Conservation (phyloP, 2,888 invertebrate genomes). For the Taphrorychus bicolor region DNA sequence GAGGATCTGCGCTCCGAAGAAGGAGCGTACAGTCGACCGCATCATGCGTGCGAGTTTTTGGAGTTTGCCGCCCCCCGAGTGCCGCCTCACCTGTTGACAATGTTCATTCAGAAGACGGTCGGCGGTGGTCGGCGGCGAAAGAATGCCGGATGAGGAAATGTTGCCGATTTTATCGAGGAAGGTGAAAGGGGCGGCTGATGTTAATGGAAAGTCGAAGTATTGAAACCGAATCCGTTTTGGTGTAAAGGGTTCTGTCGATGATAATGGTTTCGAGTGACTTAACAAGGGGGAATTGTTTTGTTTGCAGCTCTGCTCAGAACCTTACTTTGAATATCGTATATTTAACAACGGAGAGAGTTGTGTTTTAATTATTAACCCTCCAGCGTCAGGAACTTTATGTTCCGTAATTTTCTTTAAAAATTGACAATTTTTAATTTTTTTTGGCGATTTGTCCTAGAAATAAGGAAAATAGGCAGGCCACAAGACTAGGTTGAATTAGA, state of each 20-base stretch:
- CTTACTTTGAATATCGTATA: too few species aligned
- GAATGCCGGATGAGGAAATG: conserved; percentile 25
- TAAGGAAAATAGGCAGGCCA: too few species aligned
- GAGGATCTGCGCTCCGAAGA: conserved; percentile 33
- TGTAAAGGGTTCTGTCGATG: background rate
- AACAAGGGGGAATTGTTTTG: background rate
- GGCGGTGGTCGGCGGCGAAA: conserved; percentile 10
- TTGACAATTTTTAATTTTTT: too few species aligned
- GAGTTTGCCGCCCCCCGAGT: conserved; percentile 1
- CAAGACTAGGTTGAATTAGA: too few species aligned
- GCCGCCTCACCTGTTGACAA: conserved; percentile 30
- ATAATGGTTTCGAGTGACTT: background rate
- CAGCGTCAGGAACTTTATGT: too few species aligned
- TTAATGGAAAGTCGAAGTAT: conserved; percentile 11
- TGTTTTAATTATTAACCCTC: too few species aligned
- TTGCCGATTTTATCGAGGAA: conserved; percentile 23
- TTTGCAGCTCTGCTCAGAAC: background rate
- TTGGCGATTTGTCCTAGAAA: too few species aligned
- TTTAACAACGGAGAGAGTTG: too few species aligned
- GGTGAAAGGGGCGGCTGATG: conserved; percentile 10
- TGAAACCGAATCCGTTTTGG: background rate
- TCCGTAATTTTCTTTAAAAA: too few species aligned
- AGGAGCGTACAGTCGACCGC: conserved; percentile 28
- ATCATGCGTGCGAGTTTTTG: conserved; percentile 30
- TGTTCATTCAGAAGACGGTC: conserved; percentile 27